Evolutionary conservation across 2,113 vertebrate species (phyloP).

Genomic region (Trogon melanurus): DNA sequence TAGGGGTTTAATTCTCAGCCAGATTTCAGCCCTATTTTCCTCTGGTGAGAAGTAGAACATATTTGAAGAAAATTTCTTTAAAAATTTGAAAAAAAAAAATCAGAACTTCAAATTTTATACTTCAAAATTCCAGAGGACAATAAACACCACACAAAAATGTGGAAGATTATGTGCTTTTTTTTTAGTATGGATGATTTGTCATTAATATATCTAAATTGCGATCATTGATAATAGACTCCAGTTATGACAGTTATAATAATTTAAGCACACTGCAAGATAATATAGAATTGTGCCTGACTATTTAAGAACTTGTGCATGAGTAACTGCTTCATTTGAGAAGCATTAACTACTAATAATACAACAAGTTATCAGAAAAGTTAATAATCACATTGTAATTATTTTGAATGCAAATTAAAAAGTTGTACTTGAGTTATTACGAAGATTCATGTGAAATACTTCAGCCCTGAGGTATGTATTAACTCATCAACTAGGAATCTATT

Average conservation of each 20-base stretch:
- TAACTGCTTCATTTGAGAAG: not conserved
- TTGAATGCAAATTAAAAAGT: not conserved
- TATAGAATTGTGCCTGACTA: not conserved
- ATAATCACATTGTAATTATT: not conserved
- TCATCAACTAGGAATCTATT: not conserved
- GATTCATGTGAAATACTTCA: not conserved
- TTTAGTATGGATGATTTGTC: not conserved
- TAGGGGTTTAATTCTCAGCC: not conserved
- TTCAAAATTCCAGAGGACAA: not conserved
- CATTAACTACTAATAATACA: not conserved
- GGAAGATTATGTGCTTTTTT: not conserved
- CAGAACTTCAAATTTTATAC: not conserved
- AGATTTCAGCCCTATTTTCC: not conserved
- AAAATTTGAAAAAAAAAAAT: not conserved
- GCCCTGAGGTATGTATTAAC: not conserved
- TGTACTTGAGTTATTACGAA: not conserved
- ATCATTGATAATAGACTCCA: not conserved
- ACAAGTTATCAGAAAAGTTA: not conserved
- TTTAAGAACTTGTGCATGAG: not conserved
- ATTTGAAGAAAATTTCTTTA: not conserved
- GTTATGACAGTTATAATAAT: not conserved
- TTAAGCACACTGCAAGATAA: not conserved
- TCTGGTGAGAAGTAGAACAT: not conserved
- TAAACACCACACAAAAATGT: not conserved
- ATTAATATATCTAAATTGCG: not conserved